phyloP scores from a whole-genome alignment of 2,113 vertebrate genomes.

The Albula glossodonta region DNA sequence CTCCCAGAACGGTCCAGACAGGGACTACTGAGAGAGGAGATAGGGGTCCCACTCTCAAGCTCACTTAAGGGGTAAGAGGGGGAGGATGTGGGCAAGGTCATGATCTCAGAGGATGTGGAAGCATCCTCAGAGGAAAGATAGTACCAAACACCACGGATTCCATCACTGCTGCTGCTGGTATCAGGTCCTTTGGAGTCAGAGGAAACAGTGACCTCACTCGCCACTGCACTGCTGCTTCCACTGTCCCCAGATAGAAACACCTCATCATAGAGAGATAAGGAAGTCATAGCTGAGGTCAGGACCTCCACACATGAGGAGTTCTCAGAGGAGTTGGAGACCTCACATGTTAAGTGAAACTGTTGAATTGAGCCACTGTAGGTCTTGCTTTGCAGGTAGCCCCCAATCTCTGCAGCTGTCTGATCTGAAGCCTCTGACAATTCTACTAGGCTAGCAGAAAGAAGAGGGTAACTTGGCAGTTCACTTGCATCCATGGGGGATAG shows the following conservation, averaged over 20 bases:
- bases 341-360: neutral
- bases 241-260: slow-evolving; percentile 36
- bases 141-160: slow-evolving; percentile 48
- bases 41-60: neutral
- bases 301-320: slow-evolving; percentile 29
- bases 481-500: slow-evolving; percentile 34
- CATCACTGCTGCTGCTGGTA: slow-evolving; percentile 30
- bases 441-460: slow-evolving; percentile 20
- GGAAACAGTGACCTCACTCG: neutral
- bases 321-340: neutral
- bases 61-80: slow-evolving; percentile 14
- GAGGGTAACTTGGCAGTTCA: slow-evolving; percentile 26
- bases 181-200: neutral
- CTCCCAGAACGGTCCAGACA: slow-evolving; percentile 22
- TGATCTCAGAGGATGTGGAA: slow-evolving; percentile 22
- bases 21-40: slow-evolving; percentile 7
- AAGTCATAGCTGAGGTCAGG: slow-evolving; percentile 31
- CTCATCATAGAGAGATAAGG: slow-evolving; percentile 39
- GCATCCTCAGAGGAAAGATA: slow-evolving; percentile 41
- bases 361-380: neutral
- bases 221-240: neutral
- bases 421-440: neutral
- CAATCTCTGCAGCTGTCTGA: neutral
- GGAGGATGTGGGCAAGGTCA: slow-evolving; percentile 29
- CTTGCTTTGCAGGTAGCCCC: neutral